These are phyloP conservation scores for Chymomyza caudatula DNA, from an alignment of 2,888 invertebrate species.

Conservation along the genomic window DNA sequence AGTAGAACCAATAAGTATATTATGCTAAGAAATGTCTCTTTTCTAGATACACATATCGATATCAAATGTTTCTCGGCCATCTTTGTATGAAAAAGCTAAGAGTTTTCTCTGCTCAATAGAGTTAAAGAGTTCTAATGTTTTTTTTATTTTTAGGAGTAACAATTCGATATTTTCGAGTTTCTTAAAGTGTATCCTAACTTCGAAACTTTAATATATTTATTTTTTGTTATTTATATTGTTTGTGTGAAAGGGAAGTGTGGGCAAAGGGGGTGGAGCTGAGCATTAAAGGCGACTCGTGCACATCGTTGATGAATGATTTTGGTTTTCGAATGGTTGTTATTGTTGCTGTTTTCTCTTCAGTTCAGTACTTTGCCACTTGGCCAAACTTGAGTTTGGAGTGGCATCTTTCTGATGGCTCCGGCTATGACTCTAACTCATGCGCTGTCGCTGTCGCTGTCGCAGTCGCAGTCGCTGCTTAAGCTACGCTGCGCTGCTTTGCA, in stretches of 20 bases:
- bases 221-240: neutral
- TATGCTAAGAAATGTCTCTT: no score
- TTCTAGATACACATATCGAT: no score
- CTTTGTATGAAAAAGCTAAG: no score
- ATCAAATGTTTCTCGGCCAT: no score
- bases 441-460: neutral
- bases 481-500: slow-evolving; percentile 35
- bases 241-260: neutral
- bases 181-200: neutral
- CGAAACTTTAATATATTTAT: neutral
- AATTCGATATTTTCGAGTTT: no score
- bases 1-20: no score
- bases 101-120: no score
- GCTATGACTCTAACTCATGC: neutral
- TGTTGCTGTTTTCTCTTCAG: slow-evolving; percentile 8
- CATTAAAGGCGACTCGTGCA: slow-evolving; percentile 13
- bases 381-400: slow-evolving; percentile 20
- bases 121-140: no score
- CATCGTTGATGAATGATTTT: slow-evolving; percentile 48
- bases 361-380: neutral
- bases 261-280: neutral
- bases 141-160: no score
- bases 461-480: neutral
- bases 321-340: slow-evolving; percentile 11
- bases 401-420: slow-evolving; percentile 23